Conservation (phyloP, 2,113 vertebrate genomes). For the Trachemys scripta region DNA sequence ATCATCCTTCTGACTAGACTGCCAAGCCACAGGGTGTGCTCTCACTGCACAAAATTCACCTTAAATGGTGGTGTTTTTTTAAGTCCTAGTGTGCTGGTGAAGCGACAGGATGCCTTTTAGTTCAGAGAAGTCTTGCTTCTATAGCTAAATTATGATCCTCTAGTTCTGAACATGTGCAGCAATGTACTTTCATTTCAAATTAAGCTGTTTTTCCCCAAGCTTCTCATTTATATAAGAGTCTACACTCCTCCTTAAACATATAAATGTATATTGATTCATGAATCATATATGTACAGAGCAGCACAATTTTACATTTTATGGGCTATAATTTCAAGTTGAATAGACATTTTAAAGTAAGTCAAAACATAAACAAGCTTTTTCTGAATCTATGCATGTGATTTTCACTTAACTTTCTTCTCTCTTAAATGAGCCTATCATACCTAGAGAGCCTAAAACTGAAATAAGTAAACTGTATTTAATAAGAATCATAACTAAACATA, state of each 20-base stretch:
- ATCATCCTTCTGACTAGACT: constrained; percentile 87
- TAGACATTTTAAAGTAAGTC: neutral
- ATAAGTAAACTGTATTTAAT: neutral
- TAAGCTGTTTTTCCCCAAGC: constrained; percentile 6
- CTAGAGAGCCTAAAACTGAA: neutral
- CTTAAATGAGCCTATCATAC: neutral
- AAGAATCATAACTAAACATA: neutral
- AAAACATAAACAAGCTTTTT: neutral
- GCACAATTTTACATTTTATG: neutral
- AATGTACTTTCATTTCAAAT: constrained; percentile 48
- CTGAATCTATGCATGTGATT: constrained; percentile 34
- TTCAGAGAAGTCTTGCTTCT: constrained; percentile 72
- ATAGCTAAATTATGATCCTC: constrained; percentile 70
- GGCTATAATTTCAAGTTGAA: neutral
- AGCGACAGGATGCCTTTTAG: constrained; percentile 84
- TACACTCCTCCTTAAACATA: constrained; percentile 19
- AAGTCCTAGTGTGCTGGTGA: constrained; percentile 82
- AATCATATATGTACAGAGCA: constrained; percentile 1
- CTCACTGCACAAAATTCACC: constrained; percentile 83
- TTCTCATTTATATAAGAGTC: constrained; percentile 18
- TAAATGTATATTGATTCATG: neutral
- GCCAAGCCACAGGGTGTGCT: constrained; percentile 82
- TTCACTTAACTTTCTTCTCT: neutral
- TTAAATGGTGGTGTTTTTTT: constrained; percentile 83
- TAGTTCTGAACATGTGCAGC: constrained; percentile 64